Base-by-base conservation (phyloP, 2,113 vertebrate genomes). In the Salvelinus sp. region DNA sequence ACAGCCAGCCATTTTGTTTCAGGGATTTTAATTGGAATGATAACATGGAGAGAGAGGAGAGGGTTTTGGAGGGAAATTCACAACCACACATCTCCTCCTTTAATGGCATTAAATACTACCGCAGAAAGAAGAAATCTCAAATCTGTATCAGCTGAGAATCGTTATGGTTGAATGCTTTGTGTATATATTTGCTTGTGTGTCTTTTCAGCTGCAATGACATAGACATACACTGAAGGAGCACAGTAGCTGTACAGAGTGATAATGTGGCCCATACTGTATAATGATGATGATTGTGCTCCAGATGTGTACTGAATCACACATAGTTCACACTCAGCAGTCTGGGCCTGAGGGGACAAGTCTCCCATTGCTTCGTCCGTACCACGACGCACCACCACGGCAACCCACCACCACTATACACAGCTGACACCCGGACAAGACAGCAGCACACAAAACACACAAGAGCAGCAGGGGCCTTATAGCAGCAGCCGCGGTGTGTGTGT, bases 331-430 rank as follows among this genome's bases (percentile, higher is more conserved):
- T 7, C 58, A 22, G 58, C 16, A 6, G 76, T 71, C 63, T 74
- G 67, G 69, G 60, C 69, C 72, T 73, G 64, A 50, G 78, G 75
- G 66, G 60, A 74, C 57, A 20, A 4, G 30, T 48, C 67, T 76
- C 69, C n/a, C n/a, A n/a, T n/a, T n/a, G n/a, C n/a, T n/a, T n/a
- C n/a, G n/a, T n/a, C n/a, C n/a, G n/a, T n/a, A n/a, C n/a, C n/a
- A n/a, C n/a, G n/a, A n/a, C n/a, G n/a, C n/a, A n/a, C n/a, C n/a
- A n/a, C n/a, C n/a, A n/a, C n/a, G n/a, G n/a, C n/a, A n/a, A n/a
- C n/a, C n/a, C n/a, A n/a, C n/a, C n/a, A n/a, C n/a, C n/a, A n/a
- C n/a, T n/a, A n/a, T n/a, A n/a, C n/a, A n/a, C n/a, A n/a, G n/a
- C n/a, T n/a, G n/a, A n/a, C n/a, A n/a, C n/a, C n/a, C n/a, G n/a